A percentile compares a stretch with the other conserved stretches of the same genome.
These are phyloP conservation scores for Erinaceus europaeus DNA, from an alignment of 2,113 vertebrate genomes.

Conservation along the genomic window DNA sequence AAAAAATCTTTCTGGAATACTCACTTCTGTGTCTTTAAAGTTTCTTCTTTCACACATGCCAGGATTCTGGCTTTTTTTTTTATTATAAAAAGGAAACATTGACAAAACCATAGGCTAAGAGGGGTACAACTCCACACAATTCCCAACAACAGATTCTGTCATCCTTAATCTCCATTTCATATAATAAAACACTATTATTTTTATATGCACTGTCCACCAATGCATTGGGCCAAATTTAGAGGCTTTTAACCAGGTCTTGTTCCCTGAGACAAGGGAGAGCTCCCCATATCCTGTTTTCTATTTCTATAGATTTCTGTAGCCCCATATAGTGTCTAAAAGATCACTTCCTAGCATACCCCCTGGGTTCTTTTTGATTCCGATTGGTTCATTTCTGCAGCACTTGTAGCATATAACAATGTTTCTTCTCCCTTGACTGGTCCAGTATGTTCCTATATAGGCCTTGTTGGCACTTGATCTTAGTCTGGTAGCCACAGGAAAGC, in stretches of 20 bases:
- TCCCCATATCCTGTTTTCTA: neutral
- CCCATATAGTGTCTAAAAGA: neutral
- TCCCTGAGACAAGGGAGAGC: neutral
- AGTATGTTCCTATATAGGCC: neutral
- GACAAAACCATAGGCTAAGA: too few species aligned
- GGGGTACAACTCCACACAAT: too few species aligned
- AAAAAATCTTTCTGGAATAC: neutral
- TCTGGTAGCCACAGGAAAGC: neutral
- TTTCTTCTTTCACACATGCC: neutral
- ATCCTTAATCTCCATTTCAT: neutral
- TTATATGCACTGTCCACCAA: neutral
- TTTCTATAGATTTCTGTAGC: neutral
- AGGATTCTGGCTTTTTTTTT: too few species aligned
- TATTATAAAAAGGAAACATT: too few species aligned
- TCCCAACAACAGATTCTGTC: too few species aligned
- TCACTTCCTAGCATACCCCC: neutral
- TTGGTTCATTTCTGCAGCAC: neutral
- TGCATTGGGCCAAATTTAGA: neutral
- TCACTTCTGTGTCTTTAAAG: slow-evolving; percentile 18
- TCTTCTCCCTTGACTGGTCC: neutral
- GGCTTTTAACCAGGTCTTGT: neutral
- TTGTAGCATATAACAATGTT: neutral
- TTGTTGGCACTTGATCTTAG: neutral
- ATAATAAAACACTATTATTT: neutral
- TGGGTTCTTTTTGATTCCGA: neutral